phyloP scores from a whole-genome alignment of 2,888 invertebrate species.

The Unio pictorum region DNA sequence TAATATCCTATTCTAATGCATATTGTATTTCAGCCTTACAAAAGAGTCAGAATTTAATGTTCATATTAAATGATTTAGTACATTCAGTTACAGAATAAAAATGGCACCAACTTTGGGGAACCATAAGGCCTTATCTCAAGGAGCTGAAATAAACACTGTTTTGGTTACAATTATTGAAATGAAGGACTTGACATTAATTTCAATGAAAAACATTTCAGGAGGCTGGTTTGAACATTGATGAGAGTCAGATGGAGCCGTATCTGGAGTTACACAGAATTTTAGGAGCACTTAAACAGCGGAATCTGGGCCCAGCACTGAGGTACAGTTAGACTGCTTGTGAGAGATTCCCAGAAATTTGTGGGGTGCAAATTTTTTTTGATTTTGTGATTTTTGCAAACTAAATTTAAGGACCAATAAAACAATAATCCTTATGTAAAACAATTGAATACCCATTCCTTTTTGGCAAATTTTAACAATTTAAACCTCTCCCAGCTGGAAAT shows the following conservation, averaged over 20 bases:
- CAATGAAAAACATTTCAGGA: slow-evolving; percentile 75
- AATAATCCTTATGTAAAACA: no score
- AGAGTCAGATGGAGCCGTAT: slow-evolving; percentile 82
- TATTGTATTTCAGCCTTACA: no score
- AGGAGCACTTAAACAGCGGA: slow-evolving; percentile 85
- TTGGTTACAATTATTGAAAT: background rate
- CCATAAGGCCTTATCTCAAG: background rate
- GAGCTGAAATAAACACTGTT: background rate
- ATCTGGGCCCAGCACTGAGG: slow-evolving; percentile 87
- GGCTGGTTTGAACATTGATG: slow-evolving; percentile 79
- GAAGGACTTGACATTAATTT: background rate
- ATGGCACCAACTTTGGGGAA: background rate
- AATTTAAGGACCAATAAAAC: no score
- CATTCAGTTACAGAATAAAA: no score
- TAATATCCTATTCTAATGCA: no score
- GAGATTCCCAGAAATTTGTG: background rate
- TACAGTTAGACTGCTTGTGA: slow-evolving; percentile 61
- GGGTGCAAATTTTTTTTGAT: no score
- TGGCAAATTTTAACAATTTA: no score
- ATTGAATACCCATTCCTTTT: no score
- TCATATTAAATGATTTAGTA: background rate
- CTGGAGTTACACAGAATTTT: slow-evolving; percentile 88
- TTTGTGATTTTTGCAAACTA: no score
- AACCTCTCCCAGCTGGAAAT: no score
- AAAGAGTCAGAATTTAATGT: no score